Percentiles rank a stretch among this genome's conserved stretches.
phyloP scores from a whole-genome alignment of 2,888 invertebrate genomes.

The Cosmia pyralina region DNA sequence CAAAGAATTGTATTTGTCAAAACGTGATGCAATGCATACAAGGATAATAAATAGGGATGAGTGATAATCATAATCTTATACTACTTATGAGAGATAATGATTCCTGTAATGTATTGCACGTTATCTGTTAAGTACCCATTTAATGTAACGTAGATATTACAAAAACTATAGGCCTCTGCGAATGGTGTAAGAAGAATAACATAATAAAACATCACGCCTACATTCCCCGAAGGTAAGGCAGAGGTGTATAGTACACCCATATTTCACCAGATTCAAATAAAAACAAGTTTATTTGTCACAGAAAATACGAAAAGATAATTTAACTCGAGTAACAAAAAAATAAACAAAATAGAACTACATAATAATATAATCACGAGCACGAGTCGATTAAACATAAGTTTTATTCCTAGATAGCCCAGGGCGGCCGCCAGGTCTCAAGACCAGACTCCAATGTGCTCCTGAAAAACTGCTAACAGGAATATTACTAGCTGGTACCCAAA shows the following conservation, averaged over 20 bases:
- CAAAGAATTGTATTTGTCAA: not conserved
- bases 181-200: not conserved
- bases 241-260: not conserved
- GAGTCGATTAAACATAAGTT: not conserved
- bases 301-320: too few relatives aligned
- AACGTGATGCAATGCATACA: conserved; percentile 24
- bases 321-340: too few relatives aligned
- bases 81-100: conserved; percentile 34
- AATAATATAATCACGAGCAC: too few relatives aligned
- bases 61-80: conserved; percentile 26
- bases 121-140: conserved; percentile 31
- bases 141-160: not conserved
- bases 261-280: not conserved
- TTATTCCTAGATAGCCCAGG: not conserved
- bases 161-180: not conserved
- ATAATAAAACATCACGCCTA: not conserved
- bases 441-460: not conserved
- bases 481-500: too few relatives aligned
- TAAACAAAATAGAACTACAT: too few relatives aligned
- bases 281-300: too few relatives aligned
- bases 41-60: conserved; percentile 41
- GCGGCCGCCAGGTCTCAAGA: too few relatives aligned
- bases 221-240: not conserved
- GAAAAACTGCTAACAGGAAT: not conserved
- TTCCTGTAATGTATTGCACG: conserved; percentile 13